phyloP scores from a whole-genome alignment of 2,797 vertebrate species.

The Ambastaia sidthimunki region DNA sequence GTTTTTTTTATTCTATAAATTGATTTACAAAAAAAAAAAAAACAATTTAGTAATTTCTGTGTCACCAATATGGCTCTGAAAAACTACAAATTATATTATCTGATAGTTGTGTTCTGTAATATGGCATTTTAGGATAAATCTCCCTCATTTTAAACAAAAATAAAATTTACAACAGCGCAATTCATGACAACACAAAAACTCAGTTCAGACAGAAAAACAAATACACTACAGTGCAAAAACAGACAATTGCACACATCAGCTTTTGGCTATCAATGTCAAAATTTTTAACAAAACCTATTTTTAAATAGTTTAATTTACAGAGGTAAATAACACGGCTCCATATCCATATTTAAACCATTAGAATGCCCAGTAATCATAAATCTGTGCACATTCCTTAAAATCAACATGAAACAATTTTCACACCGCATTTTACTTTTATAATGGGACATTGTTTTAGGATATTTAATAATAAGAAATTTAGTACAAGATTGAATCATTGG shows the following conservation, averaged over 20 bases:
- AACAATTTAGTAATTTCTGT: no score
- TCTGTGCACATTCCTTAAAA: background rate
- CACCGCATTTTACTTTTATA: no score
- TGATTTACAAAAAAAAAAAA: no score
- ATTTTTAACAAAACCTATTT: background rate
- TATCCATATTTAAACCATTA: background rate
- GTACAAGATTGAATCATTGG: no score
- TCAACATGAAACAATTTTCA: background rate
- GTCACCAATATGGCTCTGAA: no score
- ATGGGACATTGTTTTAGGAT: no score
- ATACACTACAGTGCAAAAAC: constrained; percentile 21
- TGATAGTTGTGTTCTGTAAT: background rate
- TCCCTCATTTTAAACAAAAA: constrained; percentile 47
- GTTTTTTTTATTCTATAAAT: no score
- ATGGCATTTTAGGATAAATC: constrained; percentile 54
- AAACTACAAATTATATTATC: no score
- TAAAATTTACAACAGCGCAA: constrained; percentile 40
- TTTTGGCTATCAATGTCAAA: background rate
- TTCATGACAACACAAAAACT: constrained; percentile 44
- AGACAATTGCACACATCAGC: background rate
- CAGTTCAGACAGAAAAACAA: constrained; percentile 7
- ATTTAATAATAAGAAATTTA: no score
- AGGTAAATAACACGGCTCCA: background rate
- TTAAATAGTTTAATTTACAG: background rate
- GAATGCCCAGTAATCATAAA: background rate